Base-by-base conservation (phyloP, 2,113 vertebrate genomes). In the Takifugu bimaculatus region DNA sequence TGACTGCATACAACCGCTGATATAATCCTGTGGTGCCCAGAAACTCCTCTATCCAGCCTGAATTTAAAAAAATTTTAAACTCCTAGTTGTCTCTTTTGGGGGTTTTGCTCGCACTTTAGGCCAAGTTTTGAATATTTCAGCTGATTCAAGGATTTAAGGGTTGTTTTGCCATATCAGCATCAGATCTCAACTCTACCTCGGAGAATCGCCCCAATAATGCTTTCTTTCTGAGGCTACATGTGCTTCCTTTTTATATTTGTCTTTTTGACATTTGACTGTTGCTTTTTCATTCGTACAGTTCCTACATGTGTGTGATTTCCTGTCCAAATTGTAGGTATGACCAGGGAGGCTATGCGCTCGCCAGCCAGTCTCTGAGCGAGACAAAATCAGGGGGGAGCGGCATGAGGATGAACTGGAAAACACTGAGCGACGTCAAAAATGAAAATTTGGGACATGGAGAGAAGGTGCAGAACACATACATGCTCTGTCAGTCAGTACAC, bases 371-470 rank as follows among this genome's bases (percentile, higher is more conserved):
- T 1, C 92, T 96, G 87, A 94, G 94, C 13, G 88, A 92, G 43
- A 61, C 76, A 2, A 87, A 77, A 50, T 88, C 91, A 26, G 0
- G 1, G 3, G 60, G 26, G 5, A 56, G 74, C 12, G 87, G 88
- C 39, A 53, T 60, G 6, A 92, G 45, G 27, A 82, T 83, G 61
- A 94, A 93, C 6, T 96, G 95, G 94, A 97, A 94, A 74, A 92
- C 89, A 28, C 78, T 97, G 61, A 87, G 83, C 14, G 94, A 94
- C 20, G 78, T 88, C 57, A 95, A 95, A 79, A 72, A 74, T 1
- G 93, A 94, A 81, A 90, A 92, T 20, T 77, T 96, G 87, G 95
- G 95, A 27, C 93, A 94, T 6, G 90, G 91, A 51, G 94, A 94
- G 78, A 94, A 95, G 94, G 95, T 97, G 68, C 20, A 20, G 15